Percentiles rank a stretch among this genome's conserved stretches.
Conservation (phyloP, 1,140 invertebrate genomes). For the Listronotus oregonensis region DNA sequence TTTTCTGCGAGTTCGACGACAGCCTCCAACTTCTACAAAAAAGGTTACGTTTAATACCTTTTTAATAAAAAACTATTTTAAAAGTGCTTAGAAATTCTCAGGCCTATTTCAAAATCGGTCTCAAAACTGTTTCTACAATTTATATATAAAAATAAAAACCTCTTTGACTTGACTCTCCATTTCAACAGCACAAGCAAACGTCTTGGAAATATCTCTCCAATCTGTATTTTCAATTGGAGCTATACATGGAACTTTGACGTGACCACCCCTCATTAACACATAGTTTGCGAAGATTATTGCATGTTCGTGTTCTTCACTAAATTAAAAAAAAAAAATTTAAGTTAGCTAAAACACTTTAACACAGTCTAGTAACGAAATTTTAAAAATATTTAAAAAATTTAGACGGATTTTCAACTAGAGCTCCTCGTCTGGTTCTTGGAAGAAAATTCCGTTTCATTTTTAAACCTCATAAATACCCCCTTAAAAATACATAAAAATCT, state of each 20-base stretch:
- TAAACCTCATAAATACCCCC: too few species aligned
- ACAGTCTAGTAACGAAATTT: too few species aligned
- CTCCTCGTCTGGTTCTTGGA: too few species aligned
- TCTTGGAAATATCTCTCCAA: constrained; percentile 68
- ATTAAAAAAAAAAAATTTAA: background rate
- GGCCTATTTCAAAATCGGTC: too few species aligned
- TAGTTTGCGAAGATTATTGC: constrained; percentile 77
- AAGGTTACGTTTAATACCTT: constrained; percentile 16
- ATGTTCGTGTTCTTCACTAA: constrained; percentile 74
- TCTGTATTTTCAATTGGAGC: constrained; percentile 62
- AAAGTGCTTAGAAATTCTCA: too few species aligned
- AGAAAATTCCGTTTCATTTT: too few species aligned
- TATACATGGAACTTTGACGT: constrained; percentile 62
- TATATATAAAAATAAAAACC: constrained; percentile 44
- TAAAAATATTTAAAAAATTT: too few species aligned
- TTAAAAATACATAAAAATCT: too few species aligned
- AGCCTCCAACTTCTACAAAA: constrained; percentile 52
- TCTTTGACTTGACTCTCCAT: constrained; percentile 80
- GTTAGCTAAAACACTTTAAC: too few species aligned
- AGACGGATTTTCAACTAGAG: too few species aligned
- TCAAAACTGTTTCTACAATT: too few species aligned
- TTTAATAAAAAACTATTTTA: too few species aligned
- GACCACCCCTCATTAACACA: constrained; percentile 79
- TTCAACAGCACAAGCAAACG: constrained; percentile 69
- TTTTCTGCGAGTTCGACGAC: constrained; percentile 67